These are phyloP conservation scores for Piprites chloris DNA, from an alignment of 2,113 vertebrate species.

Conservation along the genomic window DNA sequence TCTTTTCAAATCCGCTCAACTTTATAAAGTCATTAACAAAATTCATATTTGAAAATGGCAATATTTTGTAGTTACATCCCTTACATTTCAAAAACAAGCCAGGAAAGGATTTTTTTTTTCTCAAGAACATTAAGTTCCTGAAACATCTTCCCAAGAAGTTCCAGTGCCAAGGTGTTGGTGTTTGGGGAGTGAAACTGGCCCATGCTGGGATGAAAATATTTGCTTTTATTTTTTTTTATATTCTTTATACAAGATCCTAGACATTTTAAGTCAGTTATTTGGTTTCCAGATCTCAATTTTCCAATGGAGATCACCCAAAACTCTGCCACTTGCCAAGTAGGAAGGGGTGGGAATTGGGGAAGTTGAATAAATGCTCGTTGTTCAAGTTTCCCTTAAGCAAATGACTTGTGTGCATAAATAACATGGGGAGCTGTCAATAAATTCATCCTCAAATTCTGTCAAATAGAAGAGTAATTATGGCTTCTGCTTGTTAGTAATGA, in stretches of 20 bases:
- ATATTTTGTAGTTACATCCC: not conserved
- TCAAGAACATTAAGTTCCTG: not conserved
- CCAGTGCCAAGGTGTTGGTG: not conserved
- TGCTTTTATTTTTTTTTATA: not conserved
- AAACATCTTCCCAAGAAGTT: not conserved
- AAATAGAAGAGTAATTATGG: constrained; percentile 36
- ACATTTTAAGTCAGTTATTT: not conserved
- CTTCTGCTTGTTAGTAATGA: constrained; percentile 10
- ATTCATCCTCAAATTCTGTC: constrained; percentile 12
- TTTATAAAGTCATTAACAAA: not conserved
- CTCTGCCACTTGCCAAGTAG: not conserved
- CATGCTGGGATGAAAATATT: not conserved
- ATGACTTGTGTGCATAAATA: not conserved
- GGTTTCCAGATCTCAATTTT: not conserved
- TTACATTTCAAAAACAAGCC: not conserved
- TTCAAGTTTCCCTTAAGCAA: not conserved
- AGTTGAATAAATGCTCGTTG: not conserved
- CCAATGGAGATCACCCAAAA: not conserved
- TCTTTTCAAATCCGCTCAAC: not conserved
- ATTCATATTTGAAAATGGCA: not conserved
- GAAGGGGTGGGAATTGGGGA: not conserved
- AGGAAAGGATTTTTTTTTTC: not conserved
- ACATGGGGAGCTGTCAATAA: constrained; percentile 1
- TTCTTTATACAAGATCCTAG: not conserved
- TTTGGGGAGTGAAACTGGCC: accelerated